Percentiles rank a stretch among this genome's conserved stretches.
phyloP scores from a whole-genome alignment of 2,888 invertebrate species.

The Mesoligia furuncula region DNA sequence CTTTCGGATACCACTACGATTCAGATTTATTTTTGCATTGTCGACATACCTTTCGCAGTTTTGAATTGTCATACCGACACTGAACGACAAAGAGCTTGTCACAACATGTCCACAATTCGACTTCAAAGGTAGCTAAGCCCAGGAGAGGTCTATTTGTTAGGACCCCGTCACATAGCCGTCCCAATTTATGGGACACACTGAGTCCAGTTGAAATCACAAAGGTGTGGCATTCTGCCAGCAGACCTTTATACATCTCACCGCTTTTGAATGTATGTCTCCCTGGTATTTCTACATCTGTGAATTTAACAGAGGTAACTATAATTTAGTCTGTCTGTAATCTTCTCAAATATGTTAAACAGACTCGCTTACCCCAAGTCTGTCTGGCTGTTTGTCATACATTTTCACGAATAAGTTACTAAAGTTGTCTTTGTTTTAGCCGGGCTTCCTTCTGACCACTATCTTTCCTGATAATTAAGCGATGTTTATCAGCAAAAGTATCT shows the following conservation, averaged over 20 bases:
- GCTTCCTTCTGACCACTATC: not conserved
- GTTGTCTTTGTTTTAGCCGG: not conserved
- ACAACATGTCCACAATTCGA: constrained; percentile 19
- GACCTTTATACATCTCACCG: constrained; percentile 10
- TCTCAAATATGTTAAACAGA: not conserved
- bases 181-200: constrained; percentile 40
- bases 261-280: constrained; percentile 34
- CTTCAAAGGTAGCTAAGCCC: constrained; percentile 44
- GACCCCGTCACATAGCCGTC: constrained; percentile 1
- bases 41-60: not conserved
- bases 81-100: constrained; percentile 22
- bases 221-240: constrained; percentile 37
- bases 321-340: constrained; percentile 25
- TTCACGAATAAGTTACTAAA: not conserved
- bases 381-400: not conserved
- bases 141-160: constrained; percentile 37
- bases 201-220: constrained; percentile 56
- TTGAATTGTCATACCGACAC: constrained; percentile 7
- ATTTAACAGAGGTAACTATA: constrained; percentile 17
- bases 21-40: not conserved
- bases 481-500: not conserved
- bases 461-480: too few species aligned
- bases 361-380: too few species aligned
- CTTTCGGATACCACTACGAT: not conserved
- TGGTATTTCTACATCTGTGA: constrained; percentile 26